Evolutionary conservation across 2,888 invertebrate genomes (phyloP).

Genomic region (Entomobrya multifasciata): DNA sequence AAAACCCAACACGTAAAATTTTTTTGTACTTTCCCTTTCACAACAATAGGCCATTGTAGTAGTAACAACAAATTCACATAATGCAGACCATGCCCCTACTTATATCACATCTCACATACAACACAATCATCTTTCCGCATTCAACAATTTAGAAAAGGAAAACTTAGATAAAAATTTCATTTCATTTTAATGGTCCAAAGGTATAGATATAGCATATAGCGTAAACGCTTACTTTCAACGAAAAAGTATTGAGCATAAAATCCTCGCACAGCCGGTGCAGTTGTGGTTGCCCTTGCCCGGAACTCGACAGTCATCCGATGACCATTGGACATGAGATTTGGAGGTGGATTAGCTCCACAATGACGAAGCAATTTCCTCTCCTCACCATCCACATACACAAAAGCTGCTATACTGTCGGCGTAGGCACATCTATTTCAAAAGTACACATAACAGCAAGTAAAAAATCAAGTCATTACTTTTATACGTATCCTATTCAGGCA

Average conservation of each 20-base stretch:
- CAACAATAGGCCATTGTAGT: conserved; percentile 1
- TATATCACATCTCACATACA: too few relatives aligned
- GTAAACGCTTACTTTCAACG: conserved; percentile 80
- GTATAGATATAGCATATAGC: neutral
- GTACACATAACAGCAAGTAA: conserved; percentile 15
- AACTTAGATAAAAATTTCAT: conserved; percentile 33
- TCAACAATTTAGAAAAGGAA: neutral
- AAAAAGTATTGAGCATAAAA: conserved; percentile 94
- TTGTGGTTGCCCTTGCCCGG: conserved; percentile 87
- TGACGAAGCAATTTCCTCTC: conserved; percentile 92
- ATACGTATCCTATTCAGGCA: neutral
- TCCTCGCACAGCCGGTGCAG: conserved; percentile 86
- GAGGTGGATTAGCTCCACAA: conserved; percentile 91
- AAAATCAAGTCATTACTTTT: conserved; percentile 6
- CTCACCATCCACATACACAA: conserved; percentile 71
- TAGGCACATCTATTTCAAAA: conserved; percentile 71
- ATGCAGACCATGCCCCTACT: too few relatives aligned
- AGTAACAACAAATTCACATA: neutral
- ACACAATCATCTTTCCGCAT: too few relatives aligned
- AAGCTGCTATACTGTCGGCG: conserved; percentile 73
- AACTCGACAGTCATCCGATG: conserved; percentile 93
- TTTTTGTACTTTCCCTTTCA: too few relatives aligned
- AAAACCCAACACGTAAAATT: too few relatives aligned
- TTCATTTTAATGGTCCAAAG: conserved; percentile 16
- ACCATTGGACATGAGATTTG: conserved; percentile 95